These are phyloP conservation scores for Drosophila mettleri DNA, from an alignment of 2,888 invertebrate genomes.

Conservation along the genomic window DNA sequence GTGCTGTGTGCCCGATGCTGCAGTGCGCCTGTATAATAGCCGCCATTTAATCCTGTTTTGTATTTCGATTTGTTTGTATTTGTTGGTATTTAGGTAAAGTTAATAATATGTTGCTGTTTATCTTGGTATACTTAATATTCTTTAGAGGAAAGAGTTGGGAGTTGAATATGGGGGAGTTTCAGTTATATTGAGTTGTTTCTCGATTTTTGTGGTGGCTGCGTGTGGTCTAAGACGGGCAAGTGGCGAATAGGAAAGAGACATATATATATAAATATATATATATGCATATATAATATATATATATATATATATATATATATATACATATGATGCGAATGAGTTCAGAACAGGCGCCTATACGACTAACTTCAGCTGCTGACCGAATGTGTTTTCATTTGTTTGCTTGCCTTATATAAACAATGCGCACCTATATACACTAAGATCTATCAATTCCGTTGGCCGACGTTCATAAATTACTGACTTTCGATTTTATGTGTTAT, in stretches of 20 bases:
- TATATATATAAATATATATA: neutral
- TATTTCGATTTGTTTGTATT: conserved; percentile 73
- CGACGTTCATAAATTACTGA: conserved; percentile 72
- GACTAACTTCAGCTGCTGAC: conserved; percentile 1
- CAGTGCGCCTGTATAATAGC: conserved; percentile 90
- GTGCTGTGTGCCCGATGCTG: conserved; percentile 94
- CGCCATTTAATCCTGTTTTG: conserved; percentile 89
- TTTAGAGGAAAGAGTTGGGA: conserved; percentile 1
- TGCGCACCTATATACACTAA: conserved; percentile 15
- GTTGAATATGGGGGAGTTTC: conserved; percentile 32
- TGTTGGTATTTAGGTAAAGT: conserved; percentile 49
- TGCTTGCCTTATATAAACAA: conserved; percentile 43
- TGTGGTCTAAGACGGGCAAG: conserved; percentile 53
- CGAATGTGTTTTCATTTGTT: conserved; percentile 18
- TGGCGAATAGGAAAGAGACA: conserved; percentile 42
- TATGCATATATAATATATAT: neutral
- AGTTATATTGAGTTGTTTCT: conserved; percentile 33
- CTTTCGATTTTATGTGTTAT: conserved; percentile 57
- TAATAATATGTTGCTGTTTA: conserved; percentile 53
- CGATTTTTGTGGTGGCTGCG: conserved; percentile 48
- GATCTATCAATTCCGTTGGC: conserved; percentile 46
- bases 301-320: neutral
- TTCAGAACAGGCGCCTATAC: conserved; percentile 54
- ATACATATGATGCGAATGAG: conserved; percentile 52
- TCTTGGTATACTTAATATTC: conserved; percentile 11